Evolutionary conservation across 2,888 invertebrate species (phyloP).

Genomic region (Frankliniella fusca): DNA sequence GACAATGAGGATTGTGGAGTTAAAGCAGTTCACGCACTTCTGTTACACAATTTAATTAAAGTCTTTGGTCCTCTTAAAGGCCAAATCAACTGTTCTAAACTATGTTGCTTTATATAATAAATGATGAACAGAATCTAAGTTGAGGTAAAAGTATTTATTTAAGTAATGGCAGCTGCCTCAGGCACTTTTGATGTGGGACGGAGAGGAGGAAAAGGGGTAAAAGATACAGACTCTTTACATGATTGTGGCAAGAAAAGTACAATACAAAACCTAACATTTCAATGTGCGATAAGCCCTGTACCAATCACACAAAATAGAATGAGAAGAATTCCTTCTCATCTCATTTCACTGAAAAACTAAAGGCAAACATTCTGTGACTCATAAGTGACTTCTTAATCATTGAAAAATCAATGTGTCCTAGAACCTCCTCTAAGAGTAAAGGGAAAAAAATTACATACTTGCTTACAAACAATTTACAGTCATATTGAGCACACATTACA

Average conservation of each 20-base stretch:
- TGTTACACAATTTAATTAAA: slow-evolving; percentile 70
- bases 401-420: not conserved
- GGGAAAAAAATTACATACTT: too few relatives aligned
- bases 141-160: not conserved
- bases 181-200: slow-evolving; percentile 3
- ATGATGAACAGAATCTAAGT: not conserved
- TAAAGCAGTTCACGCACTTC: slow-evolving; percentile 71
- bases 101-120: not conserved
- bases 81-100: not conserved
- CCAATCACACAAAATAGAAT: not conserved
- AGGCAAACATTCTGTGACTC: not conserved
- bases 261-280: not conserved
- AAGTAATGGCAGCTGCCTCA: not conserved
- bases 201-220: not conserved
- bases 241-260: not conserved
- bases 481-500: not conserved
- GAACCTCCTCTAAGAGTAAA: too few relatives aligned
- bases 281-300: not conserved
- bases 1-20: slow-evolving; percentile 88
- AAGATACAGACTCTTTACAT: not conserved
- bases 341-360: not conserved
- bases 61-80: slow-evolving; percentile 48
- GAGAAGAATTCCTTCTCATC: not conserved
- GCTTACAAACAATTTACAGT: not conserved
- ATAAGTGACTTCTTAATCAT: not conserved